Base-by-base conservation (phyloP, 2,113 vertebrate species). In the Anser cygnoides region DNA sequence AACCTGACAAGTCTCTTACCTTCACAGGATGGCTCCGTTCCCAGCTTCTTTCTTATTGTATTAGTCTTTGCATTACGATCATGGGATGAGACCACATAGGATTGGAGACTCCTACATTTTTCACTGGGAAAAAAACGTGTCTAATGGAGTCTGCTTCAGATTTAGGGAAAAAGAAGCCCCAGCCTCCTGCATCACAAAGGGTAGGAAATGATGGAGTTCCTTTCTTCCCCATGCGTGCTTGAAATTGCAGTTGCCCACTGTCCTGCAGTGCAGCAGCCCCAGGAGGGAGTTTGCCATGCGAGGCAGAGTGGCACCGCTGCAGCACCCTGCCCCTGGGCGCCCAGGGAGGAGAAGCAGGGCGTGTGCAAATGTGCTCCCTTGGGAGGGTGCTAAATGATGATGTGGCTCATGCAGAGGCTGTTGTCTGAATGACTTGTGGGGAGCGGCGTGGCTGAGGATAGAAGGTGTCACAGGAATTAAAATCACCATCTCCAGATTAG, bases 381-480 rank as follows among this genome's bases (percentile, higher is more conserved):
- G 61, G 61, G 80, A 75, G 68, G 72, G 71, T 39, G 13, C 19
- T 63, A 67, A 62, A 67, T 13, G 59, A 75, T 57, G 54, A 71
- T 80, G 79, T 0, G 3, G 63, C 39, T 94, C 63, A 26, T 81
- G 68, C 59, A 84, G 86, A 77, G 50, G 28, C 79, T 81, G 76
- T 55, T 70, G 70, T 41, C 37, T n/a, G 22, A 52, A 78, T 78
- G 83, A 85, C 88, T 62, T 86, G 75, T 61, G 50, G 13, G 49
- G 37, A 84, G 43, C 17, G 17, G 39, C 0, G 0, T 73, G 85
- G 50, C 28, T 81, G 83, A 41, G 85, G 75, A 44, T 58, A 65
- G 68, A 94, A 93, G 57, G 49, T 82, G 75, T 63, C 90, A 88
- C 14, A 39, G 90, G 79, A 95, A 92, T 86, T 96, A 59, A 73